Evolutionary conservation across 2,888 invertebrate genomes (phyloP).

Genomic region (Apoda limacodes): DNA sequence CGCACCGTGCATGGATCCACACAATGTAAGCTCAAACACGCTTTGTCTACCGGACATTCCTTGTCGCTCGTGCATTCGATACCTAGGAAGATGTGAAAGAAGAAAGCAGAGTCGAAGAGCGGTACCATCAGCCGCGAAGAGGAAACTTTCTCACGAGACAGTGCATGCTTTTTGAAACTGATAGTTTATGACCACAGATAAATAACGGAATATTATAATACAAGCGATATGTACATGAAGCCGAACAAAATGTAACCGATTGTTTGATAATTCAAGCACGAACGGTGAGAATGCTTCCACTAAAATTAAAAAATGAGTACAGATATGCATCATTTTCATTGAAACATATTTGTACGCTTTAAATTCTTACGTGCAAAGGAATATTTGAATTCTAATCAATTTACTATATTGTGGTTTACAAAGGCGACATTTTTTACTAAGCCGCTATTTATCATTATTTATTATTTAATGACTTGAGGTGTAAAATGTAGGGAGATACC

Average conservation of each 20-base stretch:
- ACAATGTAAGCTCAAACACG: slow-evolving; percentile 91
- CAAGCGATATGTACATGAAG: slow-evolving; percentile 75
- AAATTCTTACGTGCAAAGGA: no score
- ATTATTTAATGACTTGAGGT: no score
- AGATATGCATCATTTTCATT: slow-evolving; percentile 32
- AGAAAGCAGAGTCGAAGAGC: slow-evolving; percentile 77
- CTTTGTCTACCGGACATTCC: slow-evolving; percentile 92
- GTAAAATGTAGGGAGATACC: no score
- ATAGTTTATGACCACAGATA: slow-evolving; percentile 66
- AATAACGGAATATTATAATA: slow-evolving; percentile 66
- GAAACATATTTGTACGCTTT: slow-evolving; percentile 35
- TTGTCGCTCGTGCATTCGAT: slow-evolving; percentile 91
- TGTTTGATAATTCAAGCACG: slow-evolving; percentile 65
- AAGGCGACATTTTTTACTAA: no score
- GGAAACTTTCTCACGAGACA: slow-evolving; percentile 84
- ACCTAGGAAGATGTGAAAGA: slow-evolving; percentile 75
- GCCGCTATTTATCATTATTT: no score
- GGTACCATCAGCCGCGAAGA: slow-evolving; percentile 89
- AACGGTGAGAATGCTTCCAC: slow-evolving; percentile 72
- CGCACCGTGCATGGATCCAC: slow-evolving; percentile 91
- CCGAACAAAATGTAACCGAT: slow-evolving; percentile 67
- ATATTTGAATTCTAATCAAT: no score
- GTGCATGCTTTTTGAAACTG: slow-evolving; percentile 74
- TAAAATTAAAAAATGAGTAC: slow-evolving; percentile 38
- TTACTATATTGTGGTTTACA: no score